A percentile compares a stretch with the other conserved stretches of the same genome.
phyloP scores from a whole-genome alignment of 1,140 invertebrate genomes.

The Antheraea pernyi region DNA sequence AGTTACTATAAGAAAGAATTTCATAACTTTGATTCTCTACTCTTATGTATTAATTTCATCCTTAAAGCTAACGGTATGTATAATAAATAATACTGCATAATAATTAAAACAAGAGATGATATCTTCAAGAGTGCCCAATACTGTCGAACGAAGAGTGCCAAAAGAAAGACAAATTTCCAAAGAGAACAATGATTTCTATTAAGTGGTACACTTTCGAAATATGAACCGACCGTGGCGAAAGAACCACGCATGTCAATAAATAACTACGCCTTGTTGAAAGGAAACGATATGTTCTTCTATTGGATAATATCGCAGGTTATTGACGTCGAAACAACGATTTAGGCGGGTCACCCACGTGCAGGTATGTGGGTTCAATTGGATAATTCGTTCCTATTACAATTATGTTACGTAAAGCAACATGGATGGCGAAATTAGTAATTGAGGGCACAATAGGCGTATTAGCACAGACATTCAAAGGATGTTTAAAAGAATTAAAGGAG shows the following conservation, averaged over 20 bases:
- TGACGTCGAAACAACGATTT: background rate
- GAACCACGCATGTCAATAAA: background rate
- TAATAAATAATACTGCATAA: too few species aligned
- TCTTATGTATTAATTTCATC: too few species aligned
- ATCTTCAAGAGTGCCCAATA: too few species aligned
- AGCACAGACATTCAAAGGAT: background rate
- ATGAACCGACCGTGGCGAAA: background rate
- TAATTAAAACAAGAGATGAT: too few species aligned
- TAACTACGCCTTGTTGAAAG: background rate
- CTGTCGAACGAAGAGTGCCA: too few species aligned
- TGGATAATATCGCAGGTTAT: background rate
- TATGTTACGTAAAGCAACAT: background rate
- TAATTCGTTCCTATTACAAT: background rate
- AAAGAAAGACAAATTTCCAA: too few species aligned
- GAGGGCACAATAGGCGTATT: background rate
- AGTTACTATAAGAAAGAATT: too few species aligned
- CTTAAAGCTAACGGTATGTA: too few species aligned
- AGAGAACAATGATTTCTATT: too few species aligned
- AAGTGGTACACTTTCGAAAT: background rate
- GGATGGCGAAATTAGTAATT: background rate
- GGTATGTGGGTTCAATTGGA: conserved; percentile 3
- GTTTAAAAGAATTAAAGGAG: too few species aligned
- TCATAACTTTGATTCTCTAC: too few species aligned
- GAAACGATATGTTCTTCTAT: background rate
- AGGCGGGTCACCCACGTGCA: background rate